Evolutionary conservation across 2,113 vertebrate species (phyloP), one percentile per base, ranked within the genome.

Genomic region (Peromyscus polionotus): DNA sequence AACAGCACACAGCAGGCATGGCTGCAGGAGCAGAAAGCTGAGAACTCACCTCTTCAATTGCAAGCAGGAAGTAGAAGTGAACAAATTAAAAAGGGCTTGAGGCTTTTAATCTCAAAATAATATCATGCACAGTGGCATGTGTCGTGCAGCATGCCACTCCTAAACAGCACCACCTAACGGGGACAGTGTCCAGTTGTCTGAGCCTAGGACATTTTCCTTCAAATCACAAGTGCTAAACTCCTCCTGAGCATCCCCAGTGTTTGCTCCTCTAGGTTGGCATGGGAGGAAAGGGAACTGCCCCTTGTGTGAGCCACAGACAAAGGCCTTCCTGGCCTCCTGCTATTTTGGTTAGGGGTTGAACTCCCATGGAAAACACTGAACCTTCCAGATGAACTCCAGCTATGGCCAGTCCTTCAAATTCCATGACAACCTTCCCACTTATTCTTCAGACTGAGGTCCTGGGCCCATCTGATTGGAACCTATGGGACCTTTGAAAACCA

Each of bases 261-360:
- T 61, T 51, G 5, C 22, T 3, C n/a, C 83, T 36, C 54, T 7
- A 19, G 48, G 14, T 5, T 65, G 13, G 14, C 8, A 19, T 33
- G 31, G 65, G 24, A 76, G 59, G 80, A 59, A 61, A 67, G 36
- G 36, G 19, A 83, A 13, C 28, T 13, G 13, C 3, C 3, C 6
- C 54, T 77, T 45, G 16, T 26, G 1, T 26, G 1, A 76, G 4
- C 1, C 39, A 33, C 0, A 2, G 11, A 24, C n/a, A 57, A 51
- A 31, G 9, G 6, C 39, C 16, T 97, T 17, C 85, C 33, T 39
- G 10, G 42, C 4, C n/a, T 59, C 28, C 13, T 13, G 26, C 9
- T 7, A 0, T 11, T 67, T 36, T 33, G 13, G 9, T 22, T 19
- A 51, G 57, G 31, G 45, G 19, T 17, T 31, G 26, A 70, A 20